phyloP scores from a whole-genome alignment of 2,888 invertebrate genomes.

The Drosophila monieri region DNA sequence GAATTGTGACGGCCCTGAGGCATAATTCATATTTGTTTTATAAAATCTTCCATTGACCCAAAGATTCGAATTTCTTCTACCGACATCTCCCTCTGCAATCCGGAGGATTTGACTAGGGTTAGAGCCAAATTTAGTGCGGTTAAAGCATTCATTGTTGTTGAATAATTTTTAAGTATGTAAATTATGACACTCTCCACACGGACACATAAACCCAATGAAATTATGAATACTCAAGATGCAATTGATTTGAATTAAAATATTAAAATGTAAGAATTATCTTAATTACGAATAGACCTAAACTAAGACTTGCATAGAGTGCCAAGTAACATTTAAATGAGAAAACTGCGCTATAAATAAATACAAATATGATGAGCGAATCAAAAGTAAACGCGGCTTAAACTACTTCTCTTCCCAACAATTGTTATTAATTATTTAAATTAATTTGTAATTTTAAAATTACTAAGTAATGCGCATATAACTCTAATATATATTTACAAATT shows the following conservation, averaged over 20 bases:
- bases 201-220: conserved; percentile 66
- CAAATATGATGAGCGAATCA: conserved; percentile 16
- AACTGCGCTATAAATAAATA: conserved; percentile 24
- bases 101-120: conserved; percentile 13
- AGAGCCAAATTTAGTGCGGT: conserved; percentile 60
- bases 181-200: conserved; percentile 59
- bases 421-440: conserved; percentile 73
- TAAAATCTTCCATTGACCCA: neutral
- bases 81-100: neutral
- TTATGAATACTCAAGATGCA: conserved; percentile 53
- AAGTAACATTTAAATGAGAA: conserved; percentile 53
- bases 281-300: conserved; percentile 47
- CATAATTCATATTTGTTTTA: neutral
- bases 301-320: conserved; percentile 84
- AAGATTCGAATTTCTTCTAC: neutral
- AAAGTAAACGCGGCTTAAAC: conserved; percentile 51
- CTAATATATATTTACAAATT: conserved; percentile 56
- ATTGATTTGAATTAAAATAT: conserved; percentile 40
- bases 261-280: conserved; percentile 52
- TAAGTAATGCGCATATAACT: conserved; percentile 25
- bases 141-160: conserved; percentile 84
- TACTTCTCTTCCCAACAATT: conserved; percentile 52
- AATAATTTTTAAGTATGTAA: conserved; percentile 83
- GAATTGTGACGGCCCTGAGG: neutral
- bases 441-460: conserved; percentile 56